Conservation (phyloP, 2,888 invertebrate species). For the Trissolcus japonicus region DNA sequence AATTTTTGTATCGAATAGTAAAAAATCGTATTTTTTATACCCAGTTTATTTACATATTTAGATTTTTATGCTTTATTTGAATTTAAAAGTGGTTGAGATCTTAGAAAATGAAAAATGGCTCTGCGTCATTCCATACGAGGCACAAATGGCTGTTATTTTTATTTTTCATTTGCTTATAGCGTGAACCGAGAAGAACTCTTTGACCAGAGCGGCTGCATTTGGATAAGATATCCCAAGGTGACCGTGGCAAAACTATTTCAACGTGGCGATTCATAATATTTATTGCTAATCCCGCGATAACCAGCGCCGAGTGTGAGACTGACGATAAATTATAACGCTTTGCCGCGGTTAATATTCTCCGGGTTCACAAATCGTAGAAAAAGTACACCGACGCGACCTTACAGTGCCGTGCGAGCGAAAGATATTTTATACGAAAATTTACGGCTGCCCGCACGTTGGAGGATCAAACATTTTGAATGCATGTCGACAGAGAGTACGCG, state of each 20-base stretch:
- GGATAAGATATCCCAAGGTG: conserved; percentile 51
- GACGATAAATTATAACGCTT: conserved; percentile 47
- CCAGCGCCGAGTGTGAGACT: conserved; percentile 37
- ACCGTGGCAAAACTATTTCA: conserved; percentile 51
- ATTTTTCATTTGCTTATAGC: too few relatives aligned
- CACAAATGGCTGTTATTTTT: conserved; percentile 2
- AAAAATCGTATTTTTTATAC: too few relatives aligned
- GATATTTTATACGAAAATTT: conserved; percentile 47
- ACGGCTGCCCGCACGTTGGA: conserved; percentile 15
- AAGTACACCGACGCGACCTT: conserved; percentile 29
- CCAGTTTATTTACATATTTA: too few relatives aligned
- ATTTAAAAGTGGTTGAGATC: too few relatives aligned
- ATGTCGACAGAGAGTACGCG: too few relatives aligned
- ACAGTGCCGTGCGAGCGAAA: conserved; percentile 27
- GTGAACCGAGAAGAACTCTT: conserved; percentile 20
- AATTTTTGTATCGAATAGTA: too few relatives aligned
- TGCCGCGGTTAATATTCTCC: conserved; percentile 48
- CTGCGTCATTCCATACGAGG: conserved; percentile 9
- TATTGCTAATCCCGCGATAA: conserved; percentile 51
- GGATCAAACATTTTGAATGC: background rate
- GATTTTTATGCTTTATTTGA: too few relatives aligned
- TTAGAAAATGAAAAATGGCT: conserved; percentile 2
- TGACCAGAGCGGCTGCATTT: conserved; percentile 39
- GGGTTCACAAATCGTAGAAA: conserved; percentile 41
- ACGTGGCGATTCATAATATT: conserved; percentile 52